Conservation (phyloP, 2,797 vertebrate genomes). For the Diplodus sargus region DNA sequence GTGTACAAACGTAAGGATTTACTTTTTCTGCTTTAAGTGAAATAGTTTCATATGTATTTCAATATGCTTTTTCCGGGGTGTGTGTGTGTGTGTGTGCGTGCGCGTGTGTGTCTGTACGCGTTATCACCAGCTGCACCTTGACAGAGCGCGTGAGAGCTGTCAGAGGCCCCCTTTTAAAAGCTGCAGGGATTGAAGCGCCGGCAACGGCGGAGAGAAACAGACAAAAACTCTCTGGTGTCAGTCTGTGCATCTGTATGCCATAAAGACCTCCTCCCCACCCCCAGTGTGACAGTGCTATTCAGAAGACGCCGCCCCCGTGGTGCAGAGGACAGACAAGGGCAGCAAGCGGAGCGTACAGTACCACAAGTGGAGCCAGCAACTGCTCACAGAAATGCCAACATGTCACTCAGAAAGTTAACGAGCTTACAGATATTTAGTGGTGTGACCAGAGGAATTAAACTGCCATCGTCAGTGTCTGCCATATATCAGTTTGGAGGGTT, state of each 20-base stretch:
- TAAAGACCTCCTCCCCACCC: slow-evolving; percentile 57
- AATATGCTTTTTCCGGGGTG: slow-evolving; percentile 1
- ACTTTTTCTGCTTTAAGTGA: slow-evolving; percentile 30
- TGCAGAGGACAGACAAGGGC: slow-evolving; percentile 76
- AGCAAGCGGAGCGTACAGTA: slow-evolving; percentile 44
- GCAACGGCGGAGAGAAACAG: slow-evolving; percentile 46
- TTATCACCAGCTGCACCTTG: slow-evolving; percentile 59
- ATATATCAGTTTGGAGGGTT: slow-evolving; percentile 29
- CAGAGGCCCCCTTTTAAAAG: slow-evolving; percentile 46
- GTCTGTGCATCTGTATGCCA: slow-evolving; percentile 65
- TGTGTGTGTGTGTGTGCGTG: neutral
- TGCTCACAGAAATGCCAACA: slow-evolving; percentile 47
- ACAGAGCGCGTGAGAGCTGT: slow-evolving; percentile 55
- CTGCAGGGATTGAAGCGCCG: slow-evolving; percentile 52
- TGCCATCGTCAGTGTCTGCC: slow-evolving; percentile 33
- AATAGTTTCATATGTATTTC: slow-evolving; percentile 44
- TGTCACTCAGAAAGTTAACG: slow-evolving; percentile 62
- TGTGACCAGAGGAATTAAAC: slow-evolving; percentile 37
- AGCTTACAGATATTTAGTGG: slow-evolving; percentile 39
- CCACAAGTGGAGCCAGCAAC: slow-evolving; percentile 41
- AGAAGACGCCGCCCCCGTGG: slow-evolving; percentile 58
- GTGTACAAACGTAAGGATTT: slow-evolving; percentile 43
- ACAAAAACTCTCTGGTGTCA: slow-evolving; percentile 55
- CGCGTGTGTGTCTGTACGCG: neutral
- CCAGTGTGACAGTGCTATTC: slow-evolving; percentile 58